A percentile compares a stretch with the other conserved stretches of the same genome.
These are phyloP conservation scores for Ephestia elutella DNA, from an alignment of 1,140 invertebrate genomes.

Conservation along the genomic window DNA sequence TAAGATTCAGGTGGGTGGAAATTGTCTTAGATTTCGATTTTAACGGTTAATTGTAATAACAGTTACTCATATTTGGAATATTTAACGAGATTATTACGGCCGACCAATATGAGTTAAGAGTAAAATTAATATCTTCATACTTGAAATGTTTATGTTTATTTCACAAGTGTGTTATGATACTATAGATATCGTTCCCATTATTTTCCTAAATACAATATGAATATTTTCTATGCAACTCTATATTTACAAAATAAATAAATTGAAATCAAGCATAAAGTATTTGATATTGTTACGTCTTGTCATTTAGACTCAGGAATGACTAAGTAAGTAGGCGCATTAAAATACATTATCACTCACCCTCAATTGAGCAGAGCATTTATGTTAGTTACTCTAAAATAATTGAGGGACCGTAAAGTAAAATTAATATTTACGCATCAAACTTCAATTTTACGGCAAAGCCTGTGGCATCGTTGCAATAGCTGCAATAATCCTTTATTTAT, in stretches of 20 bases:
- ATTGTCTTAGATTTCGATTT: not conserved
- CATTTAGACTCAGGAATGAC: not conserved
- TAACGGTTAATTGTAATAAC: slow-evolving; percentile 1
- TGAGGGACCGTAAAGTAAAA: slow-evolving; percentile 43
- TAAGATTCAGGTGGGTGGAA: slow-evolving; percentile 8
- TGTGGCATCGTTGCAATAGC: slow-evolving; percentile 33
- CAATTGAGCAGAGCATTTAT: slow-evolving; percentile 26
- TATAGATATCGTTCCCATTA: not conserved
- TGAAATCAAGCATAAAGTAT: too few species aligned
- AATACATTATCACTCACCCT: slow-evolving; percentile 2
- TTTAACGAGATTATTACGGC: not conserved
- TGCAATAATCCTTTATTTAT: slow-evolving; percentile 26
- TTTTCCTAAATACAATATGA: not conserved
- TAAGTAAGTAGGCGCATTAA: not conserved
- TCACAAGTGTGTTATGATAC: too few species aligned
- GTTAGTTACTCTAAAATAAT: slow-evolving; percentile 45
- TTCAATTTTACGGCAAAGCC: slow-evolving; percentile 44
- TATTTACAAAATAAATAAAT: not conserved
- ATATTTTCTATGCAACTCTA: not conserved
- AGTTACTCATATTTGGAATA: slow-evolving; percentile 4
- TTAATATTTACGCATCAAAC: slow-evolving; percentile 34
- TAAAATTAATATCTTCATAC: too few species aligned
- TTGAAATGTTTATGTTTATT: too few species aligned
- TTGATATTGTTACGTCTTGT: too few species aligned
- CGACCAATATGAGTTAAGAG: not conserved